Percentiles rank a stretch among this genome's conserved stretches.
Conservation (phyloP, 2,888 invertebrate species). For the Ectemnius continuus region DNA sequence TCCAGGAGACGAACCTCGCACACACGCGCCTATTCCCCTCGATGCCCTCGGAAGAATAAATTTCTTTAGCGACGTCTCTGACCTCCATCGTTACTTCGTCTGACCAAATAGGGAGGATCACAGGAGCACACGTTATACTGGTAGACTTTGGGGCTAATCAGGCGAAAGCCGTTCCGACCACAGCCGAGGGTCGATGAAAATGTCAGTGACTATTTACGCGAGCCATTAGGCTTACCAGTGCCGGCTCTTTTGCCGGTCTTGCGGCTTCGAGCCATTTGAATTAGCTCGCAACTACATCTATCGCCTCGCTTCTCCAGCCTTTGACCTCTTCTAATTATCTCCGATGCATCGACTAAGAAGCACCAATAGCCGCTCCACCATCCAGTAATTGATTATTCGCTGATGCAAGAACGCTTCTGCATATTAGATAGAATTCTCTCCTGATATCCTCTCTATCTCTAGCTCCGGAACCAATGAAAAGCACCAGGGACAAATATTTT, state of each 20-base stretch:
- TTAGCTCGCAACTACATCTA: conserved; percentile 18
- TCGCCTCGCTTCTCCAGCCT: conserved; percentile 21
- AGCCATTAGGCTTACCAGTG: conserved; percentile 16
- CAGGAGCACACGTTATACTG: neutral
- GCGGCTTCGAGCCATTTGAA: conserved; percentile 23
- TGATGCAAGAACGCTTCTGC: no score
- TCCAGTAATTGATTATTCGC: no score
- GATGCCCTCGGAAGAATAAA: no score
- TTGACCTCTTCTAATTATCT: conserved; percentile 41
- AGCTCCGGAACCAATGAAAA: neutral
- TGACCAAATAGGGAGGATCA: no score
- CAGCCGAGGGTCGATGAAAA: conserved; percentile 22
- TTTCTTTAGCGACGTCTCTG: no score
- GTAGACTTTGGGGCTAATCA: conserved; percentile 23
- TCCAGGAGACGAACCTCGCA: no score
- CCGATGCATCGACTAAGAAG: conserved; percentile 17
- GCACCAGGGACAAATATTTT: neutral
- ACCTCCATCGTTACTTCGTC: no score
- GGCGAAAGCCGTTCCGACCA: conserved; percentile 21
- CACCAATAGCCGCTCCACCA: neutral
- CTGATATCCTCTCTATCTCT: neutral
- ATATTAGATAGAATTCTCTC: no score
- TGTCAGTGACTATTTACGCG: conserved; percentile 23
- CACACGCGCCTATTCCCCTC: no score
- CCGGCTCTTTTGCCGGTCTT: conserved; percentile 7